Evolutionary conservation across 1,140 invertebrate genomes (phyloP).

Genomic region (Drosophila oshimai): DNA sequence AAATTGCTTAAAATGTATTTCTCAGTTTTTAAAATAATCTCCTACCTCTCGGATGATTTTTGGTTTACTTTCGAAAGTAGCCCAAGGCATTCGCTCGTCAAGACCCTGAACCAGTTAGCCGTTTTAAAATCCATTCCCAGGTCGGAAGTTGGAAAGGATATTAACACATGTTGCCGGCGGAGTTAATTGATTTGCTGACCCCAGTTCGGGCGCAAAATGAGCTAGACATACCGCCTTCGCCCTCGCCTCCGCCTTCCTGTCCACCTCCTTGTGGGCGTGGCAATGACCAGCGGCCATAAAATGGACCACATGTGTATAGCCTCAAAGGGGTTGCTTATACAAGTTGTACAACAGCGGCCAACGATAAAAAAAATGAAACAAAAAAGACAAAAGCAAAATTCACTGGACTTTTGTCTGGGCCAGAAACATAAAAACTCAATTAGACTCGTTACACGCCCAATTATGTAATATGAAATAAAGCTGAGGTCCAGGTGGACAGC

Average conservation of each 20-base stretch:
- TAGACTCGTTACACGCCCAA: constrained; percentile 83
- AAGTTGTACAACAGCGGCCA: too few relatives aligned
- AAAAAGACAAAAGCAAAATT: constrained; percentile 24
- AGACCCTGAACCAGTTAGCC: constrained; percentile 8
- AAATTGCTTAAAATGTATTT: too few relatives aligned
- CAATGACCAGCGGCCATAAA: constrained; percentile 78
- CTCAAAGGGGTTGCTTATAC: constrained; percentile 25
- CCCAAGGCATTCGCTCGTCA: not conserved
- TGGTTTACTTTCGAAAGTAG: not conserved
- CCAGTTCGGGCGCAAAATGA: constrained; percentile 53
- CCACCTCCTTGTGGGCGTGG: constrained; percentile 60
- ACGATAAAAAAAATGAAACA: not conserved
- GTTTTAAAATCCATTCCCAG: constrained; percentile 25
- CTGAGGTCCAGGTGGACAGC: constrained; percentile 25
- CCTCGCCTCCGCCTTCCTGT: not conserved
- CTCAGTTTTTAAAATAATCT: too few relatives aligned
- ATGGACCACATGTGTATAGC: constrained; percentile 7
- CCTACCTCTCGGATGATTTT: not conserved
- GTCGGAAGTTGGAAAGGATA: constrained; percentile 73
- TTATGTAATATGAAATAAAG: constrained; percentile 81
- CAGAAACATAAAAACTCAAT: constrained; percentile 82
- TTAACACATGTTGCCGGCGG: constrained; percentile 78
- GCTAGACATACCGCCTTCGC: constrained; percentile 35
- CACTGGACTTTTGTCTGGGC: constrained; percentile 31
- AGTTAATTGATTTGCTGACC: constrained; percentile 79